phyloP scores from a whole-genome alignment of 2,888 invertebrate species.

The Dicyrtoma fusca region DNA sequence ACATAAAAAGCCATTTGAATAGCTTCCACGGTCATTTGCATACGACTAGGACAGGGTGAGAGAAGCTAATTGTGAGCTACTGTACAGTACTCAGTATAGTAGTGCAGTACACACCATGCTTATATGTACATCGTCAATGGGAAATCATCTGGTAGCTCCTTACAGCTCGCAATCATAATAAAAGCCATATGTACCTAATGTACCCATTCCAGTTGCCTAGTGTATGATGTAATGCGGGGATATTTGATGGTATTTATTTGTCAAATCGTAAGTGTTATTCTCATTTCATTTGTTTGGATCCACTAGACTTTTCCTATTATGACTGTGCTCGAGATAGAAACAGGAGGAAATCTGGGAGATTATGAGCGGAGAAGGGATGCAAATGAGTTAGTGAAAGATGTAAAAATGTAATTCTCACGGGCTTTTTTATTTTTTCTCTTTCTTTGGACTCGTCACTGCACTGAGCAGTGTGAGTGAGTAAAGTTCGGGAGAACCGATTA shows the following conservation, averaged over 20 bases:
- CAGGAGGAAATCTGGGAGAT: slow-evolving; percentile 34
- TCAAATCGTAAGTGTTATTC: slow-evolving; percentile 30
- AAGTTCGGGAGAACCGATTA: slow-evolving; percentile 44
- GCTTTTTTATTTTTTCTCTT: slow-evolving; percentile 25
- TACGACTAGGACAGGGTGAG: neutral
- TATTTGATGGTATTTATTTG: slow-evolving; percentile 17
- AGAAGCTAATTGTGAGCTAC: neutral
- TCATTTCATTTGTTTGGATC: neutral
- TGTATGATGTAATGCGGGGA: neutral
- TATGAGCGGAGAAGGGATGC: slow-evolving; percentile 40
- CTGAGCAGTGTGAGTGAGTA: too few relatives aligned
- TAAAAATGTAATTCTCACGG: slow-evolving; percentile 46
- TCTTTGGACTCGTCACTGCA: slow-evolving; percentile 21
- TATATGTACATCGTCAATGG: too few relatives aligned
- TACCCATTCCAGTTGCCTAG: neutral
- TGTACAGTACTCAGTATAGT: neutral
- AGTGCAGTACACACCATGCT: too few relatives aligned
- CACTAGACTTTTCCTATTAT: neutral
- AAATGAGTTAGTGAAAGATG: slow-evolving; percentile 47
- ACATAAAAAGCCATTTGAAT: slow-evolving; percentile 29
- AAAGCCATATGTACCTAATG: slow-evolving; percentile 5
- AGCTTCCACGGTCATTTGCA: slow-evolving; percentile 15
- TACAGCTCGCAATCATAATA: slow-evolving; percentile 31
- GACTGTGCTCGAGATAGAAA: neutral
- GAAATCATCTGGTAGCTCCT: too few relatives aligned